A percentile compares a stretch with the other conserved stretches of the same genome.
Conservation (phyloP, 2,797 vertebrate species). For the Phalanger gymnotis region DNA sequence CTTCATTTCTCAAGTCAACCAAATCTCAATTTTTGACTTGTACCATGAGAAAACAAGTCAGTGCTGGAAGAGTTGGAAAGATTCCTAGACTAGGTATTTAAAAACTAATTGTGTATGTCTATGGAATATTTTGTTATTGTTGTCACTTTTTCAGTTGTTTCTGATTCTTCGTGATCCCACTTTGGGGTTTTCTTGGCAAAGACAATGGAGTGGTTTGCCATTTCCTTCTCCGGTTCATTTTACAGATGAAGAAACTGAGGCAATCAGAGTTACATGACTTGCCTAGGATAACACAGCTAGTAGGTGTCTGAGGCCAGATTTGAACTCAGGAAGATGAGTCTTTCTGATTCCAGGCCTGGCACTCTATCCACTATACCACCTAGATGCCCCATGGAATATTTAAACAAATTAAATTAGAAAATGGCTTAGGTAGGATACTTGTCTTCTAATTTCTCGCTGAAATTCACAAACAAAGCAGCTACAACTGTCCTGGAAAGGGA, state of each 20-base stretch:
- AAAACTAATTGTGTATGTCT: background rate
- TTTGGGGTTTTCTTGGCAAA: background rate
- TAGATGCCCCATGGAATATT: conserved; percentile 1
- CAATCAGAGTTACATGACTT: background rate
- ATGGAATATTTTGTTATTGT: background rate
- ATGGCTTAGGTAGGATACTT: background rate
- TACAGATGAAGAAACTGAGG: background rate
- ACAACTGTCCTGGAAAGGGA: conserved; percentile 18
- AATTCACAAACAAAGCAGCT: conserved; percentile 41
- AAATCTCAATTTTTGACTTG: conserved; percentile 17
- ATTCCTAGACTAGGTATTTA: background rate
- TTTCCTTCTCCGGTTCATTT: background rate
- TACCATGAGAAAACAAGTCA: conserved; percentile 11
- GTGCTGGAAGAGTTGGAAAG: background rate
- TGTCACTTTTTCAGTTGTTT: background rate
- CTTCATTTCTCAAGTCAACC: conserved; percentile 29
- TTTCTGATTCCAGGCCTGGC: background rate
- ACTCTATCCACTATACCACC: background rate
- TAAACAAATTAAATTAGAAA: conserved; percentile 42
- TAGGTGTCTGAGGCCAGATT: background rate
- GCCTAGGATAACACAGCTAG: background rate
- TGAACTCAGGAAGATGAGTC: background rate
- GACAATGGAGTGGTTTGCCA: background rate
- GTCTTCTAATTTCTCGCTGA: conserved; percentile 25
- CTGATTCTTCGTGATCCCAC: background rate